Evolutionary conservation across 2,797 vertebrate species (phyloP).

Genomic region (Numenius phaeopus): DNA sequence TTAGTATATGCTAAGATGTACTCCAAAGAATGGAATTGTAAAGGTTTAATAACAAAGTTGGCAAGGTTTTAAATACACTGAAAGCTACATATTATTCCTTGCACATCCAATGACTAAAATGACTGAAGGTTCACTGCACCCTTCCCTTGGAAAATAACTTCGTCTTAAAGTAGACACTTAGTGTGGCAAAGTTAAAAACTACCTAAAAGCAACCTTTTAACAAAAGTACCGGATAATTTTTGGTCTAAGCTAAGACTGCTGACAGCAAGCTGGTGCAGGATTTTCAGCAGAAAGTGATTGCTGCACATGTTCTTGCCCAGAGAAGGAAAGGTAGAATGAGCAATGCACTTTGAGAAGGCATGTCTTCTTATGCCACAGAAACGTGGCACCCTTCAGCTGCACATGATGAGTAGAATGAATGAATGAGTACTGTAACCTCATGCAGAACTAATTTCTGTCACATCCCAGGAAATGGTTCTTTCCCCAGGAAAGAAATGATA

Average conservation of each 20-base stretch:
- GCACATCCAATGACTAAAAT: not conserved
- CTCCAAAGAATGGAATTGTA: not conserved
- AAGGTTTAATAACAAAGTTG: not conserved
- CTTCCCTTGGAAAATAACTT: not conserved
- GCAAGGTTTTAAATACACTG: not conserved
- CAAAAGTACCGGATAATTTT: not conserved
- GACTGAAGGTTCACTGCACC: not conserved
- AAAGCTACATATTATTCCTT: not conserved
- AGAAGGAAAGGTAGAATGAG: conserved; percentile 4
- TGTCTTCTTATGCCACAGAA: not conserved
- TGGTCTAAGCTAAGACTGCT: not conserved
- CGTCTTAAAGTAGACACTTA: not conserved
- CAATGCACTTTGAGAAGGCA: not conserved
- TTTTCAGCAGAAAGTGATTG: not conserved
- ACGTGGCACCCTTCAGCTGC: not conserved
- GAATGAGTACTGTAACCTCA: not conserved
- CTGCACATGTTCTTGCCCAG: not conserved
- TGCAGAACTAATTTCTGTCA: not conserved
- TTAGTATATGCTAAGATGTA: not conserved
- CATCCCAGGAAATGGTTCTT: conserved; percentile 26
- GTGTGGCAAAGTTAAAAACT: not conserved
- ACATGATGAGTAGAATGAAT: not conserved
- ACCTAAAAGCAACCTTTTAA: not conserved
- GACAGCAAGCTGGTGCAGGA: not conserved
- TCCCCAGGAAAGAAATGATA: conserved; percentile 36